A percentile compares a stretch with the other conserved stretches of the same genome.
Conservation (phyloP, 2,888 invertebrate species). For the Drosophila emarginata region DNA sequence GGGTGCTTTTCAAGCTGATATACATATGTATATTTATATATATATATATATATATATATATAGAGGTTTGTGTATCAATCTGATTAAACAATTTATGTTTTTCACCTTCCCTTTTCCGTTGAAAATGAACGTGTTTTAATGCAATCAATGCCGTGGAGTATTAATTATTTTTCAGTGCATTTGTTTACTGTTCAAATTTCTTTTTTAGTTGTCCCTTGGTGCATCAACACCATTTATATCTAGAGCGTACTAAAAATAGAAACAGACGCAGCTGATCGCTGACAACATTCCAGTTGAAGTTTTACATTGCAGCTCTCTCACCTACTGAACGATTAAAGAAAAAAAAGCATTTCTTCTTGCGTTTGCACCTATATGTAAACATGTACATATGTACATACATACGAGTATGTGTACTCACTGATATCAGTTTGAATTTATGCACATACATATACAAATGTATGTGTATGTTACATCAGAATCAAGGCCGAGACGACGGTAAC, state of each 20-base stretch:
- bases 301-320: slow-evolving; percentile 31
- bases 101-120: background rate
- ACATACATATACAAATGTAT: slow-evolving; percentile 26
- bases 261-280: slow-evolving; percentile 60
- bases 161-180: background rate
- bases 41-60: no score
- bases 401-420: slow-evolving; percentile 8
- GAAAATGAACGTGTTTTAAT: background rate
- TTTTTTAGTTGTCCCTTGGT: background rate
- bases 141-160: no score
- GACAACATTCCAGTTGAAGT: slow-evolving; percentile 56
- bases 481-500: slow-evolving; percentile 23
- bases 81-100: background rate
- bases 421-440: slow-evolving; percentile 22
- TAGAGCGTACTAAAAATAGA: slow-evolving; percentile 59
- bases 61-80: no score
- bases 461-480: slow-evolving; percentile 56
- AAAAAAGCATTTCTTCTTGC: background rate
- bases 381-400: background rate
- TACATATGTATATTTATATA: no score
- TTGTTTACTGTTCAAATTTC: background rate
- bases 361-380: slow-evolving; percentile 8
- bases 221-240: slow-evolving; percentile 21
- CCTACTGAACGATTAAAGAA: background rate
- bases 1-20: no score